Percentiles rank a stretch among this genome's conserved stretches.
These are phyloP conservation scores for Oopsacas minuta DNA, from an alignment of 37 sponge, comb jelly and placozoan species.

Conservation along the genomic window DNA sequence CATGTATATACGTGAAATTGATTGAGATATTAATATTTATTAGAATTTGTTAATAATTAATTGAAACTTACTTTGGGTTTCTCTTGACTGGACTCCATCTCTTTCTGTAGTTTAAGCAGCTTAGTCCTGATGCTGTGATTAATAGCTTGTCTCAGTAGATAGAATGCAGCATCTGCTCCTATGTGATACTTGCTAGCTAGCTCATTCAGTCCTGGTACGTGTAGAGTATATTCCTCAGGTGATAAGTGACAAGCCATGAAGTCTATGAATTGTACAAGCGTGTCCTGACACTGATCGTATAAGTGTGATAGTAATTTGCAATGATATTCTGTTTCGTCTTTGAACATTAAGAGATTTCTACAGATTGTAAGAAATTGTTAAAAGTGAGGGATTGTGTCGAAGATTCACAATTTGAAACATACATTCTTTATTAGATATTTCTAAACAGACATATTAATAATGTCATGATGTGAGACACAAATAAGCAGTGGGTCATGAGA, in stretches of 20 bases:
- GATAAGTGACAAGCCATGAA: constrained; percentile 75
- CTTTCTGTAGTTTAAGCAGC: not conserved
- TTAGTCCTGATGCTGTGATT: constrained; percentile 27
- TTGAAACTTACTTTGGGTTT: not conserved
- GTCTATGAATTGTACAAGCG: constrained; percentile 84
- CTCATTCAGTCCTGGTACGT: constrained; percentile 52
- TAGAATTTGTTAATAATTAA: not conserved
- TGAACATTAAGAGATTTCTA: not conserved
- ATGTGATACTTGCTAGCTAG: constrained; percentile 65
- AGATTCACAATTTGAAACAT: no score
- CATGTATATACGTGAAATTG: no score
- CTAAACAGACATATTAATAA: no score
- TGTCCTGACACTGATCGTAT: constrained; percentile 75
- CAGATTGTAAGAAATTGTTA: no score
- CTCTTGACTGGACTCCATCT: not conserved
- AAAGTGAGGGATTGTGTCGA: no score
- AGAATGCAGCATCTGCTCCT: constrained; percentile 81
- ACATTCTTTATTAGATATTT: no score
- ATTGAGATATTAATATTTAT: not conserved
- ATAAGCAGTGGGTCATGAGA: no score
- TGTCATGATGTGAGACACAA: no score
- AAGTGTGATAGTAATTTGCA: constrained; percentile 6
- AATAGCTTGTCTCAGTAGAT: constrained; percentile 59
- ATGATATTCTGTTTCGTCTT: constrained; percentile 12
- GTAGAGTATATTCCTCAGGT: constrained; percentile 54